Evolutionary conservation across 53 echinoderm and acorn worm species (phyloP).

Genomic region (Mesocentrotus franciscanus): DNA sequence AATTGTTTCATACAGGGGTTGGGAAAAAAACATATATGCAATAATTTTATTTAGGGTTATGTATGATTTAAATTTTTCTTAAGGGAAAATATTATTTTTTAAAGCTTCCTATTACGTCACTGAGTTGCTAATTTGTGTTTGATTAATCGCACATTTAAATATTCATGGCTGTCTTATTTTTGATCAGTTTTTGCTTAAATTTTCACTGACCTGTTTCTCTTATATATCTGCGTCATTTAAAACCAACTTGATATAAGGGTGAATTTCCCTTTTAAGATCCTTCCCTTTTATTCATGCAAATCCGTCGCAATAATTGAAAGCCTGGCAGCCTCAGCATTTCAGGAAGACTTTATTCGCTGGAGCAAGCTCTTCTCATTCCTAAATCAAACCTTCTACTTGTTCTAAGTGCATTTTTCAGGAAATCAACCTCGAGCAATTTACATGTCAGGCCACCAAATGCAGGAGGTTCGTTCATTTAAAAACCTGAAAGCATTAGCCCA

Average conservation of each 20-base stretch:
- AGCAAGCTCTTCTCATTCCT: not conserved
- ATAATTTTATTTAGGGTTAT: too few species aligned
- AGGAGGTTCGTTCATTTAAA: slow-evolving; percentile 1
- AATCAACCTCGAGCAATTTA: not conserved
- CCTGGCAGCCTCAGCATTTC: not conserved
- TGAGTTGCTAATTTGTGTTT: not conserved
- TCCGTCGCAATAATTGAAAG: not conserved
- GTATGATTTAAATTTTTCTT: too few species aligned
- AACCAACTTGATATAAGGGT: too few species aligned
- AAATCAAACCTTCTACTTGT: not conserved
- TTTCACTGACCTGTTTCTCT: too few species aligned
- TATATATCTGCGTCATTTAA: too few species aligned
- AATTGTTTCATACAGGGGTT: too few species aligned
- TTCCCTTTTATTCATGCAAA: not conserved
- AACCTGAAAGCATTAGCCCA: slow-evolving; percentile 45
- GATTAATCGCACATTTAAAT: not conserved
- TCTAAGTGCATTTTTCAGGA: not conserved
- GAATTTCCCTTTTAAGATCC: not conserved
- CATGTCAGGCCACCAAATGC: not conserved
- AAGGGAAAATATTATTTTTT: too few species aligned
- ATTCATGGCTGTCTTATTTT: too few species aligned
- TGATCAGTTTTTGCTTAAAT: too few species aligned
- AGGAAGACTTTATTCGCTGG: not conserved
- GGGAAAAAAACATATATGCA: too few species aligned
- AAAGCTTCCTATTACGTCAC: too few species aligned